Evolutionary conservation across 1,140 invertebrate genomes (phyloP).

Genomic region (Anoplolepis gracilipes): DNA sequence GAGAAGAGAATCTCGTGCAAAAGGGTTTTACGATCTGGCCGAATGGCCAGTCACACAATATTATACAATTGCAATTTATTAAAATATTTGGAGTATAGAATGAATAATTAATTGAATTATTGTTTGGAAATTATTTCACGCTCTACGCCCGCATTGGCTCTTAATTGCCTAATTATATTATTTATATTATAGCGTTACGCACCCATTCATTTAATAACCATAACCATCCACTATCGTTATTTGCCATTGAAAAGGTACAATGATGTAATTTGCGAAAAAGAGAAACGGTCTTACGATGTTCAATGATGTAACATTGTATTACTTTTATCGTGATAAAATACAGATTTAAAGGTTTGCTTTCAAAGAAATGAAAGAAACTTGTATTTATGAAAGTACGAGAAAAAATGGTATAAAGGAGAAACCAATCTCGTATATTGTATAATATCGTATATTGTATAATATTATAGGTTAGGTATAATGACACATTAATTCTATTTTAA

Average conservation of each 20-base stretch:
- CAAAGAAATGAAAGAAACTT: no score
- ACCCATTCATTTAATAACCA: not conserved
- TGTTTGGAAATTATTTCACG: no score
- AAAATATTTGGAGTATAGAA: no score
- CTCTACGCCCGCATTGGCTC: no score
- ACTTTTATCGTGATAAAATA: not conserved
- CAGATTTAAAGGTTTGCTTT: not conserved
- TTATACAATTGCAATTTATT: no score
- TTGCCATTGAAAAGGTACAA: not conserved
- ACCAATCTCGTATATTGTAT: not conserved
- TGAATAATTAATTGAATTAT: no score
- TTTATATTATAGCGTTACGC: not conserved
- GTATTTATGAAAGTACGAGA: no score
- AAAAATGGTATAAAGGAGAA: no score
- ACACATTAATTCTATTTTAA: not conserved
- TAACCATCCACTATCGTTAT: not conserved
- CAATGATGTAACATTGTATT: not conserved
- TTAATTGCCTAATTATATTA: no score
- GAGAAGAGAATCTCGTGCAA: not conserved
- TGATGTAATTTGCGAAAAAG: not conserved
- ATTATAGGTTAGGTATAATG: no score
- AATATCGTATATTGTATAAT: no score
- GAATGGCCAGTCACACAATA: not conserved
- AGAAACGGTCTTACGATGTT: not conserved
- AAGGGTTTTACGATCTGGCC: conserved; percentile 36